A percentile compares a stretch with the other conserved stretches of the same genome.
These are phyloP conservation scores for Stegana nigrithorax DNA, from an alignment of 2,888 invertebrate species.

Conservation along the genomic window DNA sequence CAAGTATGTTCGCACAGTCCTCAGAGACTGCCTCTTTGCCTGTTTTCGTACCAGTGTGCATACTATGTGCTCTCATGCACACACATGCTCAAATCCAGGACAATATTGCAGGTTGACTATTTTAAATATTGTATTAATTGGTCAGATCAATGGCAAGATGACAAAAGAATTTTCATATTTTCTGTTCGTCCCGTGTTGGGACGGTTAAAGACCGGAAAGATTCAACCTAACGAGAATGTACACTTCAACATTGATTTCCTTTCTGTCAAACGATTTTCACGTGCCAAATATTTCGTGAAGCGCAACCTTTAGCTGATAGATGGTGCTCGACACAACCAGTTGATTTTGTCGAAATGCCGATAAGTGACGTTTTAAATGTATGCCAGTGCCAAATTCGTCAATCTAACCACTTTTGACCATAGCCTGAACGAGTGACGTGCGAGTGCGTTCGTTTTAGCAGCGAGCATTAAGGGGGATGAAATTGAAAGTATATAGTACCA, in stretches of 20 bases:
- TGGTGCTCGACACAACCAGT: constrained; percentile 1
- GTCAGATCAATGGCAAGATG: too few species aligned
- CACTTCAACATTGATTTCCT: background rate
- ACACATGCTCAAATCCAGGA: too few species aligned
- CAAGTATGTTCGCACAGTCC: too few species aligned
- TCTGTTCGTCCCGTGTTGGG: too few species aligned
- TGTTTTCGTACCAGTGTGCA: too few species aligned
- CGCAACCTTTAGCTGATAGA: background rate
- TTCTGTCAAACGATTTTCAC: background rate
- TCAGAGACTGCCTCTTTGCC: too few species aligned
- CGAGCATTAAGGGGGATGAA: background rate
- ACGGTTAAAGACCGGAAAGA: too few species aligned
- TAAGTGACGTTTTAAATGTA: constrained; percentile 8
- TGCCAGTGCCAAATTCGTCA: constrained; percentile 13
- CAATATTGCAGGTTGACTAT: too few species aligned
- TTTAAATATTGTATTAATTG: too few species aligned
- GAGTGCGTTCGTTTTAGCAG: background rate
- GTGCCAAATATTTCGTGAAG: background rate
- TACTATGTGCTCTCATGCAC: too few species aligned
- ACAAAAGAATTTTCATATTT: too few species aligned
- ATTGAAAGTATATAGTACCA: background rate
- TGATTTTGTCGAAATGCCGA: constrained; percentile 11
- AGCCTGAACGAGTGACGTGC: background rate
- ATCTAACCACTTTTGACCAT: background rate
- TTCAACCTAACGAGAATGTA: too few species aligned